A percentile compares a stretch with the other conserved stretches of the same genome.
Evolutionary conservation across 2,888 invertebrate genomes (phyloP).

Genomic region (Arge pagana): DNA sequence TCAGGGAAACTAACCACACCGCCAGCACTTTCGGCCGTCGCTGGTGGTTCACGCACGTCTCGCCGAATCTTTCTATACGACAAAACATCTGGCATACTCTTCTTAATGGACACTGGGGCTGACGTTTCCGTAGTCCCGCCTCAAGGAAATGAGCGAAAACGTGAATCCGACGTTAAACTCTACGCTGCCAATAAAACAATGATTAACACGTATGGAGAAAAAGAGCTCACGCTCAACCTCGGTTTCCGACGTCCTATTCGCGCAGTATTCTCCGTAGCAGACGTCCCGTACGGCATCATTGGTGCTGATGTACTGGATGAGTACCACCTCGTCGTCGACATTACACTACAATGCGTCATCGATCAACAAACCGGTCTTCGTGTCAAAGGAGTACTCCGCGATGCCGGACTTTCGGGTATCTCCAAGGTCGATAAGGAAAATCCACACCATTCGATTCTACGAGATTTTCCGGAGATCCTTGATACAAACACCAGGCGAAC

Average conservation of each 20-base stretch:
- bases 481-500: too few relatives aligned
- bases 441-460: too few relatives aligned
- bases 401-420: too few relatives aligned
- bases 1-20: constrained; percentile 13
- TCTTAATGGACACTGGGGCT: constrained; percentile 30
- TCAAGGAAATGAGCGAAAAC: too few relatives aligned
- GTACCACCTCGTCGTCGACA: constrained; percentile 15
- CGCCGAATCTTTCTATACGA: too few relatives aligned
- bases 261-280: constrained; percentile 26
- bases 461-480: too few relatives aligned
- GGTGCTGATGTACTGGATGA: constrained; percentile 23
- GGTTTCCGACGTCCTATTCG: constrained; percentile 19
- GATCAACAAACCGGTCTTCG: constrained; percentile 7
- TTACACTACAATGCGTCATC: constrained; percentile 10
- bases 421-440: too few relatives aligned
- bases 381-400: too few relatives aligned
- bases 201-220: constrained; percentile 25
- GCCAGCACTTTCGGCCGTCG: constrained; percentile 8
- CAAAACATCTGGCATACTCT: constrained; percentile 9
- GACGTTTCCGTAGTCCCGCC: constrained; percentile 20
- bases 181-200: constrained; percentile 22
- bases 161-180: neutral
- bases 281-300: constrained; percentile 16
- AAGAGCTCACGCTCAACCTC: constrained; percentile 15
- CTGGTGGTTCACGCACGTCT: too few relatives aligned